Conservation (phyloP, 2,797 vertebrate genomes). For the Natrix natrix region DNA sequence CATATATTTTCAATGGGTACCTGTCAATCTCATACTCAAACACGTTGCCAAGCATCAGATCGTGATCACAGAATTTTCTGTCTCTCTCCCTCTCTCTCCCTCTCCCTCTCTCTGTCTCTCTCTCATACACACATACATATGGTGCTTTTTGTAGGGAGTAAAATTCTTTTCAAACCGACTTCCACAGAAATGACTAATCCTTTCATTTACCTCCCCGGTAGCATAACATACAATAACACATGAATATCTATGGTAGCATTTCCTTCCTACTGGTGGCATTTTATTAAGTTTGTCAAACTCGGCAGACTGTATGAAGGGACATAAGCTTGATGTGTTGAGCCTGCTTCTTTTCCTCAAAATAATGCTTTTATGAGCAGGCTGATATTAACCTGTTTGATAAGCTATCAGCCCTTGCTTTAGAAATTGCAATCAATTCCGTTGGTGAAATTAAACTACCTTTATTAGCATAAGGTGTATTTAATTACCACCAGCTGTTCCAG, state of each 20-base stretch:
- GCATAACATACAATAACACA: neutral
- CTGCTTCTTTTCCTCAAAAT: conserved; percentile 32
- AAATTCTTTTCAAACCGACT: neutral
- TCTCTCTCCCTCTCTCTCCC: rapidly evolving
- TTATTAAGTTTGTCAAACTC: neutral
- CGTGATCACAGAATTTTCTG: neutral
- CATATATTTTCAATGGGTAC: neutral
- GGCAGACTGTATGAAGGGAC: neutral
- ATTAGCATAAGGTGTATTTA: conserved; percentile 56
- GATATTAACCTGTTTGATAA: conserved; percentile 43
- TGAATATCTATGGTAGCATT: neutral
- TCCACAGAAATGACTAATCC: neutral
- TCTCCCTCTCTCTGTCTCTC: too few species aligned
- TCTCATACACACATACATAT: neutral
- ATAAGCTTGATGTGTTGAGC: neutral
- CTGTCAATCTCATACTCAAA: neutral
- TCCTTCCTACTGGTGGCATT: conserved; percentile 2
- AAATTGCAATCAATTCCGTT: conserved; percentile 56
- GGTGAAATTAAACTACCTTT: conserved; percentile 63
- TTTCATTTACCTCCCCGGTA: neutral
- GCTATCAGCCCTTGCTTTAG: conserved; percentile 54
- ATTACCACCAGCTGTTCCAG: conserved; percentile 61
- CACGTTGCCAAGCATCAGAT: too few species aligned
- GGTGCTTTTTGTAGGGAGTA: neutral
- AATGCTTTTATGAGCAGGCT: conserved; percentile 59